These are phyloP conservation scores for Orthosia cruda DNA, from an alignment of 2,888 invertebrate species.

Conservation along the genomic window DNA sequence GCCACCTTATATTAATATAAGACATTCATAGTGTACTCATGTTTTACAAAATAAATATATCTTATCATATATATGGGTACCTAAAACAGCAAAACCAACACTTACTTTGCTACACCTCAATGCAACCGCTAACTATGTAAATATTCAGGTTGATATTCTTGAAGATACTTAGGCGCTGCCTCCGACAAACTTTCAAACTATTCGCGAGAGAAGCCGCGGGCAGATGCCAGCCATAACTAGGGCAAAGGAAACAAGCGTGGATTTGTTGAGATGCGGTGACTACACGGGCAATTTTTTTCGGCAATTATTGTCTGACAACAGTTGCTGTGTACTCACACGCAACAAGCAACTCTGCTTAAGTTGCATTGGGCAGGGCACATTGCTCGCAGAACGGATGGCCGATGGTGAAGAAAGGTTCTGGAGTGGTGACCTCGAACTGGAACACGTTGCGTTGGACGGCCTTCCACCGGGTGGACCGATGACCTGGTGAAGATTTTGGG, in stretches of 20 bases:
- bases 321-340: neutral
- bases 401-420: too few species aligned
- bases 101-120: neutral
- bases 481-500: too few species aligned
- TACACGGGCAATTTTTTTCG: constrained; percentile 13
- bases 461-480: too few species aligned
- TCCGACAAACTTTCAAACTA: constrained; percentile 50
- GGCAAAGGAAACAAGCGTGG: constrained; percentile 8
- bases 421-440: too few species aligned
- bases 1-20: too few species aligned
- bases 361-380: too few species aligned
- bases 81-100: neutral
- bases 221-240: constrained; percentile 45
- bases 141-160: constrained; percentile 24
- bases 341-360: too few species aligned
- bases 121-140: neutral
- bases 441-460: too few species aligned
- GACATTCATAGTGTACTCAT: too few species aligned
- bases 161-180: constrained; percentile 38
- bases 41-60: too few species aligned
- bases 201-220: constrained; percentile 26
- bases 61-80: too few species aligned
- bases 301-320: neutral
- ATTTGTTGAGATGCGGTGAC: neutral
- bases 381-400: too few species aligned